A percentile compares a stretch with the other conserved stretches of the same genome.
Evolutionary conservation across 2,797 vertebrate species (phyloP).

Genomic region (Peromyscus nudipes): DNA sequence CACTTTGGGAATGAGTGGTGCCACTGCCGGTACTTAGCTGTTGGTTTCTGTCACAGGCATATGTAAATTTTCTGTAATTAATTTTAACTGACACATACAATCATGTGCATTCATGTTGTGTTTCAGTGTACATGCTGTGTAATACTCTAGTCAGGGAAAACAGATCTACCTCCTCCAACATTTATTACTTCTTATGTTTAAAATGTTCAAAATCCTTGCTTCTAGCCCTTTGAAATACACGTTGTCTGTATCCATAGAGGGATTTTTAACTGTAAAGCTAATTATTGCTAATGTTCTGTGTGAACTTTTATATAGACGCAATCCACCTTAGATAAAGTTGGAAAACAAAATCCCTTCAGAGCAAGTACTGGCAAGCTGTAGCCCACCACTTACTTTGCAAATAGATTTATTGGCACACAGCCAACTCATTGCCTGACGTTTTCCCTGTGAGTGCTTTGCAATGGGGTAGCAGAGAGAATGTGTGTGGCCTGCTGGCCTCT

Average conservation of each 20-base stretch:
- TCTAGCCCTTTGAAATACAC: background rate
- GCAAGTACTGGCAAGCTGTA: background rate
- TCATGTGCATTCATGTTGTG: background rate
- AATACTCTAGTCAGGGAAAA: background rate
- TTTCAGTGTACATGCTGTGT: background rate
- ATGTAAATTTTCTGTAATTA: background rate
- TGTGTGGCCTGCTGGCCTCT: background rate
- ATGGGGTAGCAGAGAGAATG: background rate
- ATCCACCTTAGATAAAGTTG: background rate
- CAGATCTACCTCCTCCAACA: background rate
- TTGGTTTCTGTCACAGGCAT: background rate
- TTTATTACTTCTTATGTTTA: background rate
- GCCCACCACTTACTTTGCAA: background rate
- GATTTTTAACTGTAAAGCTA: background rate
- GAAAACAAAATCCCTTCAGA: background rate
- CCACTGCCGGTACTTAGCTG: background rate
- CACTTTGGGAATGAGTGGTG: background rate
- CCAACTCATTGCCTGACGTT: background rate
- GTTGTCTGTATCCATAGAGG: background rate
- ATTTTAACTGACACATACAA: background rate
- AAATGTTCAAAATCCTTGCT: background rate
- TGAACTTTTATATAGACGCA: background rate
- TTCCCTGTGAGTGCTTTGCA: background rate
- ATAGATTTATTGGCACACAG: slow-evolving; percentile 29
- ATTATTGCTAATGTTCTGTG: background rate